Conservation (phyloP, 2,113 vertebrate genomes). For the Crotalus tigris region DNA sequence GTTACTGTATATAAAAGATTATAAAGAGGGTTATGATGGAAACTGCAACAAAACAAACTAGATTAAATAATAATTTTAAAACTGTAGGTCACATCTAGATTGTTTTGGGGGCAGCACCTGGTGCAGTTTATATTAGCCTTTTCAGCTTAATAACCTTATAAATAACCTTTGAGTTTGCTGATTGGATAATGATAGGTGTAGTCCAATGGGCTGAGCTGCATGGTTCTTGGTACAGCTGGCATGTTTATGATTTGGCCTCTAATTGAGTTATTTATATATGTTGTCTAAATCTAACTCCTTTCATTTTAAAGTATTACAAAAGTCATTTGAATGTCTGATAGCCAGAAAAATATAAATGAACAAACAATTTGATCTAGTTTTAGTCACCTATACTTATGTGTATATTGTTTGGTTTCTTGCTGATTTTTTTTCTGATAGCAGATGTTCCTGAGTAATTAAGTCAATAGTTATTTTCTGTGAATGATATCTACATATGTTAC, state of each 20-base stretch:
- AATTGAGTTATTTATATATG: background rate
- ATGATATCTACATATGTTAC: background rate
- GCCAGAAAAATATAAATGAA: background rate
- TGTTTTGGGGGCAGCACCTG: background rate
- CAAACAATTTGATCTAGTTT: background rate
- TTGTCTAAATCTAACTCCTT: background rate
- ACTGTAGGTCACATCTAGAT: background rate
- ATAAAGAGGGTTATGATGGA: background rate
- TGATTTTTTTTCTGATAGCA: background rate
- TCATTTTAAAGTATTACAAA: background rate
- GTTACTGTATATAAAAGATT: background rate
- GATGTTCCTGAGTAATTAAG: background rate
- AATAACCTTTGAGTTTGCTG: background rate
- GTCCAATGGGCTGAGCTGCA: background rate
- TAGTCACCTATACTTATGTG: background rate
- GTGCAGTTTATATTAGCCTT: too few relatives aligned
- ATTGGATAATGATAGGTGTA: background rate
- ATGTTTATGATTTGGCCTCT: background rate
- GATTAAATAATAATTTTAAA: background rate
- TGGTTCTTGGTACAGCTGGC: background rate
- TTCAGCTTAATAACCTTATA: too few relatives aligned
- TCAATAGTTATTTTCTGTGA: background rate
- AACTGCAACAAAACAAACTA: background rate
- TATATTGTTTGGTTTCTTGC: background rate
- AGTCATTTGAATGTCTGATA: background rate